Evolutionary conservation across 1,140 invertebrate species (phyloP).

Genomic region (Vanessa tameamea): DNA sequence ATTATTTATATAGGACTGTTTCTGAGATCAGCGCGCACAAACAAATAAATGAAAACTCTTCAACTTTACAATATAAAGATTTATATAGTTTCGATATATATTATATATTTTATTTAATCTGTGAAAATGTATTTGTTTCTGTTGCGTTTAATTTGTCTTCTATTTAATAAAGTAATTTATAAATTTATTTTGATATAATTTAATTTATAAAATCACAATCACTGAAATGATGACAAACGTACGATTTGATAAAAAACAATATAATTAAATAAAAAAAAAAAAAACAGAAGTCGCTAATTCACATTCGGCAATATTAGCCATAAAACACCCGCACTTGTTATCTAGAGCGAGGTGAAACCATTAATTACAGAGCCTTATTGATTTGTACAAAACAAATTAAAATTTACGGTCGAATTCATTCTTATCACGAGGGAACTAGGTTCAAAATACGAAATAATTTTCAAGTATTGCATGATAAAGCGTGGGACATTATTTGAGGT

Average conservation of each 20-base stretch:
- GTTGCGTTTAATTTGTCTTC: too few species aligned
- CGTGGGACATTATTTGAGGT: constrained; percentile 67
- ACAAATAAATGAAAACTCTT: too few species aligned
- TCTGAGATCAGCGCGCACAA: too few species aligned
- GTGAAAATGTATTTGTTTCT: too few species aligned
- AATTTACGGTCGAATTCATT: constrained; percentile 14
- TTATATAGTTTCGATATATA: too few species aligned
- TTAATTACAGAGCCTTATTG: constrained; percentile 61
- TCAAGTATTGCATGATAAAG: constrained; percentile 27
- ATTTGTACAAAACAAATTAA: constrained; percentile 36
- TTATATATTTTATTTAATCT: too few species aligned
- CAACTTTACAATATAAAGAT: too few species aligned
- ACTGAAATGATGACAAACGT: too few species aligned
- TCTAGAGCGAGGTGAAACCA: constrained; percentile 67
- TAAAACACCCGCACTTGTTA: constrained; percentile 45
- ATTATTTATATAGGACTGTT: too few species aligned
- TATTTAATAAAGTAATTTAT: too few species aligned
- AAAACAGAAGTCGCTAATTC: background rate
- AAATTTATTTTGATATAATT: too few species aligned
- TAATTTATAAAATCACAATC: too few species aligned
- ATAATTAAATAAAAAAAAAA: background rate
- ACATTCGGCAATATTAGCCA: background rate
- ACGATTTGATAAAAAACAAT: background rate
- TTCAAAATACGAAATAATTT: constrained; percentile 29
- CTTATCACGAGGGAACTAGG: constrained; percentile 38